These are phyloP conservation scores for Semotilus atromaculatus DNA, from an alignment of 2,797 vertebrate species.

Conservation along the genomic window DNA sequence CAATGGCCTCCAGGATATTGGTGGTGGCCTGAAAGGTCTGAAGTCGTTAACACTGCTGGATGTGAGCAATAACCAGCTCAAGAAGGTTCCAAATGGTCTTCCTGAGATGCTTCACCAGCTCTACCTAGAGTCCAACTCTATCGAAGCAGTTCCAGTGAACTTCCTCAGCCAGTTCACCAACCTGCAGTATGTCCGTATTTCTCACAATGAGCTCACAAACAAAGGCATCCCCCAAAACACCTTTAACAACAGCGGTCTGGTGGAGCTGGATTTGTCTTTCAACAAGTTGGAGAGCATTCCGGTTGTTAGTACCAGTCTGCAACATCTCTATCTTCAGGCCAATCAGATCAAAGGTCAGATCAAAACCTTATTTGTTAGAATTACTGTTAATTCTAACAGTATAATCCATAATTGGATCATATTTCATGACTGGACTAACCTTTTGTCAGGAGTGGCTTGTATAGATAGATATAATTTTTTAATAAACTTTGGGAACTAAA, in stretches of 20 bases:
- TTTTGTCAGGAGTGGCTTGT: neutral
- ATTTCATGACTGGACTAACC: neutral
- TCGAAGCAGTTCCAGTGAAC: constrained; percentile 83
- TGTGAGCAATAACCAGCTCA: constrained; percentile 88
- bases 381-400: too few relatives aligned
- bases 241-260: constrained; percentile 91
- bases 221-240: constrained; percentile 87
- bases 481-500: neutral
- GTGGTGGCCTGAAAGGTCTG: constrained; percentile 81
- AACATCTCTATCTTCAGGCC: constrained; percentile 96
- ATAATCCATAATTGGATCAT: neutral
- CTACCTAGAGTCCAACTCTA: constrained; percentile 91
- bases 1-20: constrained; percentile 89
- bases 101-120: constrained; percentile 90
- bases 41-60: constrained; percentile 89
- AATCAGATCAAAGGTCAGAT: constrained; percentile 89
- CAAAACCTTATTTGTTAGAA: neutral
- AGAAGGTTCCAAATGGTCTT: constrained; percentile 86
- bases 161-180: constrained; percentile 85
- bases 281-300: constrained; percentile 96
- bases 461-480: neutral
- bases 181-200: constrained; percentile 89
- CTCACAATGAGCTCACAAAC: constrained; percentile 91
- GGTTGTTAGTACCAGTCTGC: constrained; percentile 85
- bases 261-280: constrained; percentile 95